Base-by-base conservation (phyloP, 2,888 invertebrate genomes). In the Neoscelio sp. region DNA sequence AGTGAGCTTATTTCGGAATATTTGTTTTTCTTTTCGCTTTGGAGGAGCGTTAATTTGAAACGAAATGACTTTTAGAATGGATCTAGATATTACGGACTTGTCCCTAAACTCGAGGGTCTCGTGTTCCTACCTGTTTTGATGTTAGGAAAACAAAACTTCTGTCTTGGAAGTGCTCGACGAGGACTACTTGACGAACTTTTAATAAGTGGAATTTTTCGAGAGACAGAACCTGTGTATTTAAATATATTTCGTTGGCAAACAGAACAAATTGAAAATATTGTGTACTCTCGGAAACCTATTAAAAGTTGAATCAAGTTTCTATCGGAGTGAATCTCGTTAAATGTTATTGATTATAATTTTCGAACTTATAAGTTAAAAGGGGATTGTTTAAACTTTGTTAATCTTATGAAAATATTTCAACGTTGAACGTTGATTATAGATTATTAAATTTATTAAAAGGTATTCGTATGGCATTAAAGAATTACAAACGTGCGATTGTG, bases 41-140 rank as follows among this genome's bases (percentile, higher is more conserved):
- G n/a, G 28, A 58, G 18, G 7, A 13, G 2, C 26, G 42, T 52
- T 52, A 42, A 65, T 40, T 50, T n/a, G 12, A 65, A 30, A 28
- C 33, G 35, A 12, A 40, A 38, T 33, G 44, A 35, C 23, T 52
- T 40, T 50, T 40, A 6, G 42, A 42, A 38, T 18, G 52, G 13
- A 52, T 42, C 15, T 2, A 15, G 30, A 44, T 38, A 2, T 8
- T 15, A 26, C 17, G 6, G 23, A n/a, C 17, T 10, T 26, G 33
- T 48, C 3, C 44, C 18, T 13, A 65, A 65, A 40, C 44, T 67
- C 40, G n/a, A 26, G 26, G 30, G 2, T 7, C 5, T 54, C 7
- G 58, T 17, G 10, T 12, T 46, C 28, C 7, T 67, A 54, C 54
- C 54, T 56, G 67, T 54, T 35, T 23, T 44, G 33, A 20, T 46